Evolutionary conservation across 2,113 vertebrate genomes (phyloP), one percentile per base, ranked within the genome.

Genomic region (Cyprinus carpio): DNA sequence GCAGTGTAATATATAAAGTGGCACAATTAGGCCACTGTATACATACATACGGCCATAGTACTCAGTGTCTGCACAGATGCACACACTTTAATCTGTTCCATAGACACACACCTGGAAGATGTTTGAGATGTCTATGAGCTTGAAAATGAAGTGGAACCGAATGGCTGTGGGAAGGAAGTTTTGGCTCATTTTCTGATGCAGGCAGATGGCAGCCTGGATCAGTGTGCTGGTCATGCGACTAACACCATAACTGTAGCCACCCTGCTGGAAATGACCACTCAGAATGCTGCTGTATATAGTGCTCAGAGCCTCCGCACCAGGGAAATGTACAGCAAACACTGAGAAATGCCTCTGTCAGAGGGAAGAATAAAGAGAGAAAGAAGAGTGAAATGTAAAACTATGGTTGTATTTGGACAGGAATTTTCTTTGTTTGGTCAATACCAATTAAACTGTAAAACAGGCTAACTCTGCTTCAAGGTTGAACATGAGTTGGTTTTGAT

Each of bases 171-270:
- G 93, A 37, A 96, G 92, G 87, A 97, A 96, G 92, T 95, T 96
- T 89, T 95, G 94, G 29, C 88, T 94, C 91, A 94, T 94, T 93
- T 97, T 96, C 90, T 95, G 95, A 89, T 96, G 92, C 78, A 97
- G 92, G 90, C 90, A 95, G 88, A 94, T 94, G 64, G 92, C 87
- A 86, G 90, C 92, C 94, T 95, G 91, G 56, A 89, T 77, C 40
- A 95, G 87, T 29, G 90, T 94, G 54, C 90, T 91, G 5, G 94
- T 86, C 84, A 93, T 94, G 88, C 94, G 95, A 75, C 93, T 92
- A 82, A 96, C 93, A 2, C 92, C 94, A 2, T 92, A 95, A 92
- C 92, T 96, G 92, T 95, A 95, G 67, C 91, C 93, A 13, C 92
- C 92, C 84, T 93, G 90, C 51, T 95, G 92, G 91, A 96, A 97